A percentile compares a stretch with the other conserved stretches of the same genome.
Evolutionary conservation across 1,140 invertebrate species (phyloP).

Genomic region (Vanessa atalanta): DNA sequence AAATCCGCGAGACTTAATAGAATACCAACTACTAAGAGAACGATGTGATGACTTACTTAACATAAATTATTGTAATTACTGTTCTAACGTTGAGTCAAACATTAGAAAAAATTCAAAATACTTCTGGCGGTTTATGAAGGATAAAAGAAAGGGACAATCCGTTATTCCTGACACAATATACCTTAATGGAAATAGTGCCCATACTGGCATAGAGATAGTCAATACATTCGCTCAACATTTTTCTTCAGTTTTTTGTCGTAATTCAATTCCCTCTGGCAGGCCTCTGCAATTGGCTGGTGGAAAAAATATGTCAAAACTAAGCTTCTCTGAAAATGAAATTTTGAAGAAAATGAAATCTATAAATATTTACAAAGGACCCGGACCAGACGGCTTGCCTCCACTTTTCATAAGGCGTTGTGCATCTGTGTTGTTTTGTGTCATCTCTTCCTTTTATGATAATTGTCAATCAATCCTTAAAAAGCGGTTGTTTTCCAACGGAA

Average conservation of each 20-base stretch:
- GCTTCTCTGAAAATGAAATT: slow-evolving; percentile 13
- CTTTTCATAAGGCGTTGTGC: slow-evolving; percentile 15
- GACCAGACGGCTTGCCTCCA: slow-evolving; percentile 3
- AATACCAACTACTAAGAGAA: slow-evolving; percentile 27
- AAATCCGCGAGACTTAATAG: slow-evolving; percentile 29
- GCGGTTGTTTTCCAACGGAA: slow-evolving; percentile 4
- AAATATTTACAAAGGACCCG: slow-evolving; percentile 6
- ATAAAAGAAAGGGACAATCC: slow-evolving; percentile 21
- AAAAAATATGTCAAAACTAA: slow-evolving; percentile 13
- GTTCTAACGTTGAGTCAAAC: slow-evolving; percentile 18
- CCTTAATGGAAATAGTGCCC: slow-evolving; percentile 9
- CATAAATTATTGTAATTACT: slow-evolving; percentile 24
- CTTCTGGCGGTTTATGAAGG: slow-evolving; percentile 33
- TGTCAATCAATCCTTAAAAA: slow-evolving; percentile 2
- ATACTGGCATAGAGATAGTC: slow-evolving; percentile 25
- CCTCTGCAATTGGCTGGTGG: slow-evolving; percentile 8
- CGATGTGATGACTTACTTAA: slow-evolving; percentile 21
- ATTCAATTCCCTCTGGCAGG: slow-evolving; percentile 8
- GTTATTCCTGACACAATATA: slow-evolving; percentile 18
- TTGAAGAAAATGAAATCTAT: slow-evolving; percentile 12
- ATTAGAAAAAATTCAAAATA: slow-evolving; percentile 30
- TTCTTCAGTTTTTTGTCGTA: slow-evolving; percentile 7
- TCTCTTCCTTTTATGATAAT: slow-evolving; percentile 2
- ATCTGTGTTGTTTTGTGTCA: too few relatives aligned
- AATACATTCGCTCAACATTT: slow-evolving; percentile 34